Evolutionary conservation across 2,888 invertebrate genomes (phyloP).

Genomic region (Cancer borealis): DNA sequence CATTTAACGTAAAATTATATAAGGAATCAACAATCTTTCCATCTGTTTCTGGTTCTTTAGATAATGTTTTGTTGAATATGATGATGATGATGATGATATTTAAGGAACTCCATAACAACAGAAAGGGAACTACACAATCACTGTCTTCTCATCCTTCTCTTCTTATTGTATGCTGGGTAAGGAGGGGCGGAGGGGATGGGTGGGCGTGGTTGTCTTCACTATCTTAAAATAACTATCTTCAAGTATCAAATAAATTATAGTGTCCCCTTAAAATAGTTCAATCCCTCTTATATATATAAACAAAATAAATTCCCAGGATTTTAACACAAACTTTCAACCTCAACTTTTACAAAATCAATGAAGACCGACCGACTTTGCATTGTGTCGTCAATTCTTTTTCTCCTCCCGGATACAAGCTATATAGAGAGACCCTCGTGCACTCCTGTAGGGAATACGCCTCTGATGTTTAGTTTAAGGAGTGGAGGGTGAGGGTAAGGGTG

Average conservation of each 20-base stretch:
- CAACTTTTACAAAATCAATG: neutral
- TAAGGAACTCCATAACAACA: neutral
- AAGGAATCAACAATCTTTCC: too few species aligned
- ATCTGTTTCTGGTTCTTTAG: too few species aligned
- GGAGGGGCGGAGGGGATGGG: too few species aligned
- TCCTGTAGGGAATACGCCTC: constrained; percentile 20
- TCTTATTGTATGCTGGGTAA: neutral
- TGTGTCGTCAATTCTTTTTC: constrained; percentile 11
- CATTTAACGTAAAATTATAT: neutral
- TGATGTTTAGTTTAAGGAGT: neutral
- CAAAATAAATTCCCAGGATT: neutral
- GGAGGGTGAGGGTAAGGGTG: neutral
- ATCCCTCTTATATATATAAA: neutral
- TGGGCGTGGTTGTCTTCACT: neutral
- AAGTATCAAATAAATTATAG: neutral
- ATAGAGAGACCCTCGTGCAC: neutral
- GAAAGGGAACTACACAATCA: neutral
- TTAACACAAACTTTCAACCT: neutral
- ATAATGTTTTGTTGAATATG: too few species aligned
- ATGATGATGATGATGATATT: too few species aligned
- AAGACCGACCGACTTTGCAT: neutral
- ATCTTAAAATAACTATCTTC: neutral
- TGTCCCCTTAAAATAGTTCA: neutral
- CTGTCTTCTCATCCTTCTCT: neutral
- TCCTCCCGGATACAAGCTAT: constrained; percentile 16